Evolutionary conservation across 92 coral and sea anemone genomes (phyloP).

Genomic region (Paramuricea clavata): DNA sequence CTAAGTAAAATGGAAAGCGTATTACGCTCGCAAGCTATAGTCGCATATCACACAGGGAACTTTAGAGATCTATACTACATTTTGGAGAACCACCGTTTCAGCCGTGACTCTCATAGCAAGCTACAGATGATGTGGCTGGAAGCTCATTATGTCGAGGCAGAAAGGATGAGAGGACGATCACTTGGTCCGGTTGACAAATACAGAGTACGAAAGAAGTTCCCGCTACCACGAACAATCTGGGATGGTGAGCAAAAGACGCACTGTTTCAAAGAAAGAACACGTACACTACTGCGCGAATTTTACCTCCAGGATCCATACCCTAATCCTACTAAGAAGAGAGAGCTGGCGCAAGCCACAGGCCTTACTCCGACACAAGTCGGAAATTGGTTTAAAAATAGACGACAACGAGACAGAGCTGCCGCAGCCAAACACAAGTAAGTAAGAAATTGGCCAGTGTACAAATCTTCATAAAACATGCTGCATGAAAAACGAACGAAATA

Average conservation of each 20-base stretch:
- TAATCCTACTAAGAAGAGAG: slow-evolving; percentile 98
- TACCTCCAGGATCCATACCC: slow-evolving; percentile 99
- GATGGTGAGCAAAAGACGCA: slow-evolving; percentile 99
- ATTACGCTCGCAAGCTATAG: slow-evolving; percentile 97
- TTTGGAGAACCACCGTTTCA: slow-evolving; percentile 95
- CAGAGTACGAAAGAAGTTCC: slow-evolving; percentile 99
- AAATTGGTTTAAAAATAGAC: slow-evolving; percentile 98
- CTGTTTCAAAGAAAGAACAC: slow-evolving; percentile 97
- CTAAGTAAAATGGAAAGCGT: slow-evolving; percentile 98
- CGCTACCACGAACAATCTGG: slow-evolving; percentile 98
- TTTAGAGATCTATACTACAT: slow-evolving; percentile 98
- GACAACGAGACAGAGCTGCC: slow-evolving; percentile 99
- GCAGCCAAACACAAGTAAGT: slow-evolving; percentile 99
- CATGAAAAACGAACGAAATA: not conserved
- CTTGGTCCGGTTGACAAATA: slow-evolving; percentile 99
- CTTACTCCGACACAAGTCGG: slow-evolving; percentile 99
- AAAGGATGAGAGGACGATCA: slow-evolving; percentile 97
- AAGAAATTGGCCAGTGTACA: not conserved
- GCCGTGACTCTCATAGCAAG: slow-evolving; percentile 95
- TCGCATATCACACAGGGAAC: slow-evolving; percentile 98
- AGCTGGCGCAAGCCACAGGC: slow-evolving; percentile 98
- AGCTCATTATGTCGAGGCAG: slow-evolving; percentile 99
- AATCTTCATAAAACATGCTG: not conserved
- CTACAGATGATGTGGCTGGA: slow-evolving; percentile 99
- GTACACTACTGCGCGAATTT: slow-evolving; percentile 95